Evolutionary conservation across 1,140 invertebrate genomes (phyloP), one percentile per base, ranked within the genome.

Genomic region (Drosophila kohkoa): DNA sequence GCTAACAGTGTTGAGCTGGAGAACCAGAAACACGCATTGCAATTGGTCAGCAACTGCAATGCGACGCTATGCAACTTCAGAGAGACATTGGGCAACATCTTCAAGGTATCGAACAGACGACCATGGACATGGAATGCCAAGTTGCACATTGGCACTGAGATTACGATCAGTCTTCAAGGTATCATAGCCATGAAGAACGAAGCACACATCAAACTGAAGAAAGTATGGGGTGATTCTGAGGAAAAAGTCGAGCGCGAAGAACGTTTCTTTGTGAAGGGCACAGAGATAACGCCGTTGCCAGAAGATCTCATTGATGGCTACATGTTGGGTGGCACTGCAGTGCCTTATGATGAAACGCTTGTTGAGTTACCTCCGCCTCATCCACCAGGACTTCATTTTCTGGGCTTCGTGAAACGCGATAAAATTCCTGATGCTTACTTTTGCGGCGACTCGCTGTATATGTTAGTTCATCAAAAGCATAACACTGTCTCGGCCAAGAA

Each of bases 171-270:
- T 6, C 13, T 92, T 4, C 79, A 88, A 10, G 91, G 91, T 2
- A 77, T 92, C 6, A 92, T 92, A 11, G 82, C 91, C 7, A 83
- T 92, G 59, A 92, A 92, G 59, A 82, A 90, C 49, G 85, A 92
- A 25, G 67, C 76, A 6, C 71, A 80, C 6, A 74, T 92, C 1
- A 92, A 91, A 16, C 63, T 92, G 4, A 69, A 81, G n/a, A 89
- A 90, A 41, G 73, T 81, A 2, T 92, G 85, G 81, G 75, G 49
- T 2, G 85, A 83, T 6, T 7, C 58, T 0, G 75, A 80, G 5
- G 91, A 92, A 8, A 1, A n/a, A 1, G 73, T 92, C 4, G 49
- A 60, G 2, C 85, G 90, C 2, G 90, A 92, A 45, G 57, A 75
- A 6, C 77, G 63, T 0, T 80, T 75, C 54, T 90, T 76, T 55